Base-by-base conservation (phyloP, 2,888 invertebrate genomes). In the Calameuta pallipes region DNA sequence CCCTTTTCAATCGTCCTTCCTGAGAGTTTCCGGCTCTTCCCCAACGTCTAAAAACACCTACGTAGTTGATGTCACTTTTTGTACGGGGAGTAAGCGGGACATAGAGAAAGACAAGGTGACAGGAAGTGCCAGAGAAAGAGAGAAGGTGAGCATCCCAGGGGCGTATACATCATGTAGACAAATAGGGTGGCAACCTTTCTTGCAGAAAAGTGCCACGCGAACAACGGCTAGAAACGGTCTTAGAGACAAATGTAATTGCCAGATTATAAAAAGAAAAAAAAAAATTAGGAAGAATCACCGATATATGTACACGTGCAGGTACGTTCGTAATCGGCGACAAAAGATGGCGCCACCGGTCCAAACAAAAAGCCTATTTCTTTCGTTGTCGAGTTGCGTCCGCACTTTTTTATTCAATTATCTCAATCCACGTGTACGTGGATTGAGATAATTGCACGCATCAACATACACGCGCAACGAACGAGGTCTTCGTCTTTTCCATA, bases 121-220 rank as follows among this genome's bases (percentile, higher is more conserved):
- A 6, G 41, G 23, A 41, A 23, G 41, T 23, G 4, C 0, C 4
- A 41, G 2, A 41, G 41, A 41, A 2, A 23, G 15, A 41, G 15
- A 15, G 41, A 15, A 4, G 13, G n/a, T 36, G 15, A 35, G 74
- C 41, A 75, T 75, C 76, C 74, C 70, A 78, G 78, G 73, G 79
- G 75, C 81, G 84, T 83, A 85, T 86, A 82, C 84, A 84, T 84
- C 85, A 82, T 85, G 86, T 82, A 86, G 85, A 86, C 84, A 86
- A 86, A 86, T 86, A 83, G 85, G 78, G 78, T 75, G 78, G 83
- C 82, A 80, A 83, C 86, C 82, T 85, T 85, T 85, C 86, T 85
- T 86, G 83, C 77, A 69, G 70, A 35, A 69, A 35, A 69, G 75
- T 78, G 75, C 75, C 69, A 79, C 79, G 56, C 36, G 78, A 81